Evolutionary conservation across 2,888 invertebrate genomes (phyloP).

Genomic region (Hesperia comma): DNA sequence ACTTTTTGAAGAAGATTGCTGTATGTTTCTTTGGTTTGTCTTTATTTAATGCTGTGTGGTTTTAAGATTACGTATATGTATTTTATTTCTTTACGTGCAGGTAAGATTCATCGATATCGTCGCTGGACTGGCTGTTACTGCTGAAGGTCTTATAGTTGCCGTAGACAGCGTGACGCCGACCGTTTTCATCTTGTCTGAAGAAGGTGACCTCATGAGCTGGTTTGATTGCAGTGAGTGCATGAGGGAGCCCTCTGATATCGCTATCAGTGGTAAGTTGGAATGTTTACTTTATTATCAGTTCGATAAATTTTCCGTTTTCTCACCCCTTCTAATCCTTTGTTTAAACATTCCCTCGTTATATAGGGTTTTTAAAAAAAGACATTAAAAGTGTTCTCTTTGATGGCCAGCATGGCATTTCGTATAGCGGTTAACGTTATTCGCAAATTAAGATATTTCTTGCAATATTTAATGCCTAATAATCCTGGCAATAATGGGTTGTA

Average conservation of each 20-base stretch:
- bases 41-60: not conserved
- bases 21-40: slow-evolving; percentile 55
- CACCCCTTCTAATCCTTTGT: too few species aligned
- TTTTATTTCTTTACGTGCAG: slow-evolving; percentile 49
- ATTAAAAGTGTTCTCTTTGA: too few species aligned
- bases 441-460: too few species aligned
- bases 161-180: slow-evolving; percentile 99
- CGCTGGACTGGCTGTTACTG: slow-evolving; percentile 96
- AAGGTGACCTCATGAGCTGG: slow-evolving; percentile 96
- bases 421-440: too few species aligned
- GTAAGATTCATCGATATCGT: slow-evolving; percentile 94
- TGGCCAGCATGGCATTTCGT: too few species aligned
- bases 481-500: too few species aligned
- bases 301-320: too few species aligned
- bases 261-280: slow-evolving; percentile 90
- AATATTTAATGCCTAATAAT: too few species aligned
- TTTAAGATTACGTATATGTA: not conserved
- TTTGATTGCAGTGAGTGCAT: slow-evolving; percentile 99
- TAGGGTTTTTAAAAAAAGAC: too few species aligned
- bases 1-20: slow-evolving; percentile 97
- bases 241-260: slow-evolving; percentile 98
- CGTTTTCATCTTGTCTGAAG: slow-evolving; percentile 96
- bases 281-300: too few species aligned
- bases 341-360: too few species aligned
- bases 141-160: slow-evolving; percentile 96